Conservation (phyloP, 2,113 vertebrate genomes). For the Azemiops feae region DNA sequence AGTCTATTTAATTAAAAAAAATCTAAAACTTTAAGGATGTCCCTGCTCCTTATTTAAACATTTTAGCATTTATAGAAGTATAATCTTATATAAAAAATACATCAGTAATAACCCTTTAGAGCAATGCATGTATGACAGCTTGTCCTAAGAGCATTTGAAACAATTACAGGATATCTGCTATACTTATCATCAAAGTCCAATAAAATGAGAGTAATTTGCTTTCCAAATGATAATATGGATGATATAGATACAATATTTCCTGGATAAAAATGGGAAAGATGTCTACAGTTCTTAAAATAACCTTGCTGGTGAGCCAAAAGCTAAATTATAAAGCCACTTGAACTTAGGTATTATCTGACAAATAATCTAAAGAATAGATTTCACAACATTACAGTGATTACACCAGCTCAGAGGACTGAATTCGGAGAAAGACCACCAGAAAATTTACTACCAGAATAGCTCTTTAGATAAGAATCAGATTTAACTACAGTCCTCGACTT, state of each 20-base stretch:
- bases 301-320: neutral
- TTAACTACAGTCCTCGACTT: neutral
- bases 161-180: neutral
- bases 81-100: neutral
- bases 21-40: neutral
- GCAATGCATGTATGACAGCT: neutral
- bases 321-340: neutral
- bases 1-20: neutral
- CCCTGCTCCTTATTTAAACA: neutral
- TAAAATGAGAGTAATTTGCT: neutral
- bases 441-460: neutral
- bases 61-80: neutral
- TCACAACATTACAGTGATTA: neutral
- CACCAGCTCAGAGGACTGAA: neutral
- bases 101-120: neutral
- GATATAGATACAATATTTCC: neutral
- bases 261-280: neutral
- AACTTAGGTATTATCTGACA: neutral
- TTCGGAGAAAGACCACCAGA: no score
- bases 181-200: no score
- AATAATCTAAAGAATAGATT: neutral
- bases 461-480: neutral
- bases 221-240: neutral
- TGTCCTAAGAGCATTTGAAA: neutral
- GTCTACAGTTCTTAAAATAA: neutral